These are phyloP conservation scores for Sparidentex hasta DNA, from an alignment of 2,797 vertebrate genomes.

Conservation along the genomic window DNA sequence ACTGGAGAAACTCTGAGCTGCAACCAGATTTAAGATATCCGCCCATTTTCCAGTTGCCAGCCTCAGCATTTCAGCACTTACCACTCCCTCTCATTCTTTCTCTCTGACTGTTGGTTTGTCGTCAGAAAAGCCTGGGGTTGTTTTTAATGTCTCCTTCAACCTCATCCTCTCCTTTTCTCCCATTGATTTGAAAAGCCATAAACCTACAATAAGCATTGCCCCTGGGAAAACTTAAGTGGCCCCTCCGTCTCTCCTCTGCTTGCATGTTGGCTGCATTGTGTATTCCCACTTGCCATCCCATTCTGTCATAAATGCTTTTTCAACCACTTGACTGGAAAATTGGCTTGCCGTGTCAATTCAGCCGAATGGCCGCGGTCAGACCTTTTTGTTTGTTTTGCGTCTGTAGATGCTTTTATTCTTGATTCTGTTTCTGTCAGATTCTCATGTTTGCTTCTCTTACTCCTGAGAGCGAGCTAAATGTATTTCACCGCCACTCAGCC, in stretches of 20 bases:
- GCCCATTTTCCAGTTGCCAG: constrained; percentile 17
- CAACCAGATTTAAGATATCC: not conserved
- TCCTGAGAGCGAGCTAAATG: constrained; percentile 16
- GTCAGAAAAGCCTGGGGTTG: constrained; percentile 25
- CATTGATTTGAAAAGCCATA: constrained; percentile 71
- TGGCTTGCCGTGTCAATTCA: constrained; percentile 74
- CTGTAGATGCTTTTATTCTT: constrained; percentile 59
- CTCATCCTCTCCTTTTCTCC: constrained; percentile 51
- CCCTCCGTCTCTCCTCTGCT: constrained; percentile 38
- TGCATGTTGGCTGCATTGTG: constrained; percentile 64
- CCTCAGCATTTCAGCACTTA: constrained; percentile 12
- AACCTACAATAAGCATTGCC: constrained; percentile 57
- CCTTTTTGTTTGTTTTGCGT: constrained; percentile 57
- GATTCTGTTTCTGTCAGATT: constrained; percentile 41
- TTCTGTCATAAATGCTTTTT: constrained; percentile 77
- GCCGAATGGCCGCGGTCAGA: constrained; percentile 58
- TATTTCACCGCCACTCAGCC: constrained; percentile 38
- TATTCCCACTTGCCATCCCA: constrained; percentile 69
- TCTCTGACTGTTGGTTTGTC: constrained; percentile 18
- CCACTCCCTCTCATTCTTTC: constrained; percentile 4
- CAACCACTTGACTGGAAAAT: constrained; percentile 83
- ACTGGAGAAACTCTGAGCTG: constrained; percentile 13
- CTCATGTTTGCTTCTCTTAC: constrained; percentile 24
- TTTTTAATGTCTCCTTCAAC: constrained; percentile 30
- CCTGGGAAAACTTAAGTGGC: constrained; percentile 63